Base-by-base conservation (phyloP, 2,888 invertebrate genomes). In the Charanyca ferruginea region DNA sequence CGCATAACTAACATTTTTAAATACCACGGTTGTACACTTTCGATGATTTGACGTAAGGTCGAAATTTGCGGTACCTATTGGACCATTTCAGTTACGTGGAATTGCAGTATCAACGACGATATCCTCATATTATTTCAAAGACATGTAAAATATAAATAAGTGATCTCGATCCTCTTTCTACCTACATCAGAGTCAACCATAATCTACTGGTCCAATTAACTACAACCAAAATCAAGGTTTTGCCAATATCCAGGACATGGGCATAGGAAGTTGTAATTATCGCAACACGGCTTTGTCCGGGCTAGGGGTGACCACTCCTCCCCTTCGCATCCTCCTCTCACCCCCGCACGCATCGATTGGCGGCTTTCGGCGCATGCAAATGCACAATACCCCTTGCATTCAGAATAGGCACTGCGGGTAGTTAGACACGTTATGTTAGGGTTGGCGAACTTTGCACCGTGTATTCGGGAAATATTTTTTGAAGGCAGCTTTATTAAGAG, bases 311-410 rank as follows among this genome's bases (percentile, higher is more conserved):
- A 63, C 63, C 63, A 65, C 66, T 57, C 69, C 72, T 32, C 62
- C 61, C 18, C 61, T 69, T 58, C 73, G 74, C 42, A 49, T 42
- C 45, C 57, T 61, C 16, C 42, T 63, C 69, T 63, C 60, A 58
- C 62, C 79, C 79, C 87, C 86, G 62, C 80, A 90, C 90, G 91
- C 91, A 92, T 93, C 91, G 91, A 92, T 92, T 92, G 88, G 83
- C 75, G 75, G 82, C 83, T 75, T 86, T 84, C 83, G 81, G 83
- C 84, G 89, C 87, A 91, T 92, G 90, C 90, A 92, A 92, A 92
- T 92, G 91, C 88, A 91, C 88, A 87, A 85, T 85, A 83, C 82
- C 79, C 75, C 67, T 67, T 76, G 72, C 66, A 74, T 76, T 74
- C 73, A 62, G 52, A 64, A 57, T 73, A 57, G 51, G 48, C 48